phyloP scores from a whole-genome alignment of 2,113 vertebrate genomes.

The Alethe castanea region DNA sequence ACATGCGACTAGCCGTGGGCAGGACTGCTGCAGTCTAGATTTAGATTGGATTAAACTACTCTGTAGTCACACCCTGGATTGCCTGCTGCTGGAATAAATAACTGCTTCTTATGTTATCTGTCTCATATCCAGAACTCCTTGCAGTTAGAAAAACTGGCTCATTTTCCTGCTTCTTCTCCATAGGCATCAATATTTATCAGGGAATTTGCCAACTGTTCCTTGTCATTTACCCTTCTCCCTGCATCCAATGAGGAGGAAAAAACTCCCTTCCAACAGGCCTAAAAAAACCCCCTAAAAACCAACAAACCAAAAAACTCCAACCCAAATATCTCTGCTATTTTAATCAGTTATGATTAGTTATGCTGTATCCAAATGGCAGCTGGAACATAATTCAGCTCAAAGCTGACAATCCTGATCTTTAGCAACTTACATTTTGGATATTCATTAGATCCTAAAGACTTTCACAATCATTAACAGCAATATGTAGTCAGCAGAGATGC shows the following conservation, averaged over 20 bases:
- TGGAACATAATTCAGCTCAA: background rate
- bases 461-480: background rate
- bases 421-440: background rate
- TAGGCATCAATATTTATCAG: slow-evolving; percentile 56
- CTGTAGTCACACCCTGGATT: slow-evolving; percentile 33
- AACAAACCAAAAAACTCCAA: background rate
- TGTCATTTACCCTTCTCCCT: slow-evolving; percentile 31
- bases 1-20: slow-evolving; percentile 9
- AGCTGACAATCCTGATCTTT: background rate
- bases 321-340: background rate
- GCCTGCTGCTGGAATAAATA: slow-evolving; percentile 50
- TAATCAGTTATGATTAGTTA: background rate
- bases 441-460: background rate
- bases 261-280: background rate
- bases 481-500: background rate
- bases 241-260: background rate
- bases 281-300: fast-evolving
- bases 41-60: slow-evolving; percentile 58
- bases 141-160: slow-evolving; percentile 28
- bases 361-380: background rate
- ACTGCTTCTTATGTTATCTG: slow-evolving; percentile 44
- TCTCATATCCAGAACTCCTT: slow-evolving; percentile 20
- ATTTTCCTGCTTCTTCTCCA: slow-evolving; percentile 29
- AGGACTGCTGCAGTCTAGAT: slow-evolving; percentile 46
- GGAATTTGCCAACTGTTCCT: slow-evolving; percentile 49